These are phyloP conservation scores for Synergus laeviventris DNA, from an alignment of 2,888 invertebrate genomes.

Conservation along the genomic window DNA sequence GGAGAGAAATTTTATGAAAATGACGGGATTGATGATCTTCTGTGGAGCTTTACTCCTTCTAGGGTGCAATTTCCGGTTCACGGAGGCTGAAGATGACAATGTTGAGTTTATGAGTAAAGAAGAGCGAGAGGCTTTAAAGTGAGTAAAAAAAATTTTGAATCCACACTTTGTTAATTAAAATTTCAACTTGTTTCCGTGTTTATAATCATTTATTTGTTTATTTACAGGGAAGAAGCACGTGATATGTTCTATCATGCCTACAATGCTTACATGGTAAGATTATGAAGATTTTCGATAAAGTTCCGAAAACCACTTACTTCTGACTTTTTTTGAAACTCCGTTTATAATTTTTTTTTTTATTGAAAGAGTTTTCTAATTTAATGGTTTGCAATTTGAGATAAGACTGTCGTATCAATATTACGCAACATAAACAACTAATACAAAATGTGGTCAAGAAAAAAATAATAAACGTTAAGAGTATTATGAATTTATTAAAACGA, in stretches of 20 bases:
- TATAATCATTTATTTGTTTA: conserved; percentile 36
- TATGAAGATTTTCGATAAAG: not conserved
- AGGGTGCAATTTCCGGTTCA: conserved; percentile 60
- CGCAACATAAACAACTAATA: not conserved
- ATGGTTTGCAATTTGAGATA: not conserved
- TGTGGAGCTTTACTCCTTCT: conserved; percentile 64
- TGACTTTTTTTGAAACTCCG: no score
- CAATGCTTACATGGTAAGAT: conserved; percentile 90
- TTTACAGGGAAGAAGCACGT: conserved; percentile 89
- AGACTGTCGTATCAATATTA: not conserved
- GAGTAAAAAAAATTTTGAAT: conserved; percentile 62
- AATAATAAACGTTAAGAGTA: not conserved
- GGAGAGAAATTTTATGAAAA: conserved; percentile 57
- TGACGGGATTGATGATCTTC: conserved; percentile 63
- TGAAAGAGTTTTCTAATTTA: no score
- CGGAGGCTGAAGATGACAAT: conserved; percentile 64
- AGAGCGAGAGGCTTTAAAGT: conserved; percentile 83
- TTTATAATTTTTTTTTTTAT: no score
- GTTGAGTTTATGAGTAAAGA: conserved; percentile 80
- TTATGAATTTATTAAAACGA: no score
- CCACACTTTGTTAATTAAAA: not conserved
- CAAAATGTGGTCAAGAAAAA: not conserved
- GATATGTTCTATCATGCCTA: conserved; percentile 99
- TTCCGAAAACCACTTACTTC: no score
- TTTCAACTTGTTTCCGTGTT: not conserved